Base-by-base conservation (phyloP, 1,140 invertebrate genomes). In the Hylaeus anthracinus region DNA sequence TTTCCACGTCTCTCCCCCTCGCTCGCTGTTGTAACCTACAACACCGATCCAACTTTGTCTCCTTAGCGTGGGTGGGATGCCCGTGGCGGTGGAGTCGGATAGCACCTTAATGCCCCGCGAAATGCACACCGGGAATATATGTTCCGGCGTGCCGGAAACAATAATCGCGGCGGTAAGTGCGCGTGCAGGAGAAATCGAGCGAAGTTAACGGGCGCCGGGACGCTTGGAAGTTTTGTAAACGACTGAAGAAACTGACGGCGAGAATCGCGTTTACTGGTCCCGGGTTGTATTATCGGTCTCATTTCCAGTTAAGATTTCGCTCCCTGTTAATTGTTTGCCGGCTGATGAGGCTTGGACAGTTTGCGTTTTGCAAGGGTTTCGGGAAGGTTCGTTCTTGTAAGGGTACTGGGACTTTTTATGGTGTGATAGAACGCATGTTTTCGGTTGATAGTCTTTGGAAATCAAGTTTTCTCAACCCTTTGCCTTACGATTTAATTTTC, bases 51-150 rank as follows among this genome's bases (percentile, higher is more conserved):
- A 77, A 84, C 84, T 85, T 84, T 72, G 82, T 76, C 83, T 76
- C 79, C 67, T 81, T 69, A 58, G 55, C 51, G 43, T 51, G n/a
- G 45, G 12, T 3, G 71, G 51, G 37, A 60, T 43, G 55, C 48
- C 10, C 45, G 72, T 9, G n/a, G 48, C 39, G 48, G 8, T 41
- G 51, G 26, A 55, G 63, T 72, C 76, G 37, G 71, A 64, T 85
- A 75, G 76, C 82, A 66, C 60, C 75, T 85, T 89, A 89, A 89
- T 89, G 66, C 83, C 67, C 56, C 65, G 72, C 77, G 61, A 88
- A 82, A 83, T 78, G 51, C 75, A 66, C 76, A 58, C 66, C 79
- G 64, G 70, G 26, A 83, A 87, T 83, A 85, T 81, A 64, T 72
- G 72, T 58, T 60, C 61, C 39, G 72, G 72, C 74, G 79, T 64